phyloP scores from a whole-genome alignment of 2,888 invertebrate genomes.

The Heliconius sara region DNA sequence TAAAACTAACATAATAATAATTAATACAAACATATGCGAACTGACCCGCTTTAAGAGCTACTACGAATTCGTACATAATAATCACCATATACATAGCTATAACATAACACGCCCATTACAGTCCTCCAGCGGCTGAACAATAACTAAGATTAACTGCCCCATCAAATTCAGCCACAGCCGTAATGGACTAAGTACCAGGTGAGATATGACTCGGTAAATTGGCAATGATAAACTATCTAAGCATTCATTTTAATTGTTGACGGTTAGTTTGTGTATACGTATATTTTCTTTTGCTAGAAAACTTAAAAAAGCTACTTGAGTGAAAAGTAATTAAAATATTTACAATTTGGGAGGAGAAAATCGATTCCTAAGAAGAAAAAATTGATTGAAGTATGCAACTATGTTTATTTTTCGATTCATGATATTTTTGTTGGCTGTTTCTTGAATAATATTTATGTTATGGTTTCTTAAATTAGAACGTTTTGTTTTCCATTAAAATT shows the following conservation, averaged over 20 bases:
- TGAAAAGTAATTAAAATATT: neutral
- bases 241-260: conserved; percentile 12
- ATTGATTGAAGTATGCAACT: conserved; percentile 17
- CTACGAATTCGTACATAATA: conserved; percentile 13
- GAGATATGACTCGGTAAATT: conserved; percentile 25
- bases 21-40: neutral
- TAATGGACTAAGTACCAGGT: conserved; percentile 26
- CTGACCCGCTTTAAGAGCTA: neutral
- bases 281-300: neutral
- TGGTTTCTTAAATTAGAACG: conserved; percentile 41
- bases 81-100: neutral
- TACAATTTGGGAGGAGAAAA: conserved; percentile 9
- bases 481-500: conserved; percentile 41
- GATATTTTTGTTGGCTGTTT: conserved; percentile 39
- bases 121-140: conserved; percentile 8
- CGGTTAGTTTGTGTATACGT: neutral
- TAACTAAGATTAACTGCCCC: conserved; percentile 28
- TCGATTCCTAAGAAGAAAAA: neutral
- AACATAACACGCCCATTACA: conserved; percentile 2
- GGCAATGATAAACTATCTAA: conserved; percentile 16
- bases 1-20: no score
- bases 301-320: neutral
- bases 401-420: conserved; percentile 26
- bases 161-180: conserved; percentile 23
- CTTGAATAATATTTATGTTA: conserved; percentile 40